Base-by-base conservation (phyloP, 2,113 vertebrate genomes). In the Peucedramus taeniatus region DNA sequence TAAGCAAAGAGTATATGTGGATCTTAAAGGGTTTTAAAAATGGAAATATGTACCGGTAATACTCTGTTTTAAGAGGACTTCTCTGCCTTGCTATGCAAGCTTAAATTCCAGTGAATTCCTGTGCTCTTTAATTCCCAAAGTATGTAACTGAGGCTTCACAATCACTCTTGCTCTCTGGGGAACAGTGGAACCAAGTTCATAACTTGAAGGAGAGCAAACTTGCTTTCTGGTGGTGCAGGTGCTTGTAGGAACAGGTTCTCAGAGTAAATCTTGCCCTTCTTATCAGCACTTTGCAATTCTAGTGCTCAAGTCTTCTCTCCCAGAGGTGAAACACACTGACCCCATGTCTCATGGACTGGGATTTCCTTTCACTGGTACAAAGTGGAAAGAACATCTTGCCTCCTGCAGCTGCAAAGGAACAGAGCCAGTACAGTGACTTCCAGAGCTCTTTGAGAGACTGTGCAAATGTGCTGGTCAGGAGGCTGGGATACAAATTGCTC, bases 321-420 rank as follows among this genome's bases (percentile, higher is more conserved):
- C 53, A 64, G 75, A 90, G 74, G 39, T 76, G 49, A 80, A 95
- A 63, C 33, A 27, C 68, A 12, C 66, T 92, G 96, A 70, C 92
- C 90, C 63, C 79, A 87, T 57, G 45, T 88, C 87, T 84, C 10
- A 3, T 45, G 88, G 44, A 57, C 56, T 70, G 84, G 65, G 90
- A 82, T 90, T 95, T 84, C 56, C 75, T 82, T 76, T 49, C 40
- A 74, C 71, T 78, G 68, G n/a, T 65, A 64, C 40, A 66, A 92
- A 54, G 79, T 91, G 54, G 87, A 94, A 93, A 66, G 84, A 92
- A 96, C 96, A 83, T 75, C 84, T 92, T 94, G 86, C 74, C 87
- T 96, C 44, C 88, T 86, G 87, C 91, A 95, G 89, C 88, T 93
- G 87, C 80, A 76, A 24, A 82, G 74, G 91, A 97, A 61, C 18